Evolutionary conservation across 2,888 invertebrate species (phyloP), one percentile per base, ranked within the genome.

Genomic region (Alcis repandata): DNA sequence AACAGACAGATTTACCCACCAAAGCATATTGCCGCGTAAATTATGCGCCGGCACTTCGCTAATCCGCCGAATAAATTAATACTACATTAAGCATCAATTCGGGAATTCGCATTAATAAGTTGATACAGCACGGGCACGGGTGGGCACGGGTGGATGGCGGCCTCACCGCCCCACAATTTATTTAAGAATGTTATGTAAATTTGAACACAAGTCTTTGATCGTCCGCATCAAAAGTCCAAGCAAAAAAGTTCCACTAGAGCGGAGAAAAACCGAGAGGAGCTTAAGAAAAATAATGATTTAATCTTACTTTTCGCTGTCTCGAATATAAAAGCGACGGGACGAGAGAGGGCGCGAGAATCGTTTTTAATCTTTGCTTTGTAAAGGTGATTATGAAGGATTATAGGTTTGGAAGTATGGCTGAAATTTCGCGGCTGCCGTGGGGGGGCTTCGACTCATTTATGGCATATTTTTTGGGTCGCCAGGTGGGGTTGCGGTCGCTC

Each of bases 291-390:
- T 94, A 94, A 94, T 94, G 94, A 94, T 93, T 93, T 94, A 94
- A 94, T 94, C 94, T 91, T 86, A 87, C 91, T 93, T 92, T 90
- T 89, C 91, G 91, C 89, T 84, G 92, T 89, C 90, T 87, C 91
- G 92, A 92, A 93, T 93, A 94, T 93, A 92, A 93, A 94, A 88
- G 89, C 87, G 85, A 69, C 64, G 78, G 72, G 75, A 81, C 76
- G 83, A 79, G 77, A 80, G 80, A 62, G 78, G 84, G 90, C 84
- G 90, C 83, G 79, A 88, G 92, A 92, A 93, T 91, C 92, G 93
- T 90, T 94, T 94, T 93, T 94, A 94, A 94, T 94, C 94, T 94
- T 94, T 94, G 94, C 94, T 94, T 94, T 94, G 93, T 94, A 93
- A 94, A 94, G 93, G 93, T 94, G 94, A 94, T 94, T 94, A 94